A percentile compares a stretch with the other conserved stretches of the same genome.
These are phyloP conservation scores for Paralvinella palmiformis DNA, from an alignment of 1,140 invertebrate species.

Conservation along the genomic window DNA sequence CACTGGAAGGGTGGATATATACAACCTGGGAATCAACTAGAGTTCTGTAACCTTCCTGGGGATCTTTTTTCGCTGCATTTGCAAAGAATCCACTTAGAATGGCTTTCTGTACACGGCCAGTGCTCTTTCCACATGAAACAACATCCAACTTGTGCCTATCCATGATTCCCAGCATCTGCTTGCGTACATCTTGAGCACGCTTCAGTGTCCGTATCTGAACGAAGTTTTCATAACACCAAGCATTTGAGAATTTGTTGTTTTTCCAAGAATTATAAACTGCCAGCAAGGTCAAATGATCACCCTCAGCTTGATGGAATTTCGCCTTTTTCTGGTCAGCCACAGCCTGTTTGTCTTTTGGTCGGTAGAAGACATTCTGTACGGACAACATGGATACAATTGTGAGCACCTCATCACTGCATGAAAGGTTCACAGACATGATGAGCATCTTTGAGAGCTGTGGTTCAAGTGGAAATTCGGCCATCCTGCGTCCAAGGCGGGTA, in stretches of 20 bases:
- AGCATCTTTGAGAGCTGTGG: constrained; percentile 98
- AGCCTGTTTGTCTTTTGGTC: constrained; percentile 87
- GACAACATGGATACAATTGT: constrained; percentile 99
- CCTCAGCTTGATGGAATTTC: constrained; percentile 97
- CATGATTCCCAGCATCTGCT: constrained; percentile 97
- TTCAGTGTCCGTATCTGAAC: constrained; percentile 96
- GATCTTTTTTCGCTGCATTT: constrained; percentile 98
- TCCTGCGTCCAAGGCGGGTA: constrained; percentile 85
- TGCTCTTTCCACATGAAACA: constrained; percentile 92
- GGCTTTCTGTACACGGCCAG: constrained; percentile 91
- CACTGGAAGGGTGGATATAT: constrained; percentile 97
- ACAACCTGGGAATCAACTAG: constrained; percentile 97
- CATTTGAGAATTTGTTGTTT: constrained; percentile 97
- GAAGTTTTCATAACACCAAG: constrained; percentile 99
- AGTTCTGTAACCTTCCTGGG: constrained; percentile 96
- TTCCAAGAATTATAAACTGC: constrained; percentile 99
- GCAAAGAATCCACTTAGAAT: constrained; percentile 99
- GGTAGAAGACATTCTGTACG: constrained; percentile 98
- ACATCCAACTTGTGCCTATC: constrained; percentile 95
- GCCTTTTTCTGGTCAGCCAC: constrained; percentile 96
- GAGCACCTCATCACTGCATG: constrained; percentile 96
- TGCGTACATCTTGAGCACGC: constrained; percentile 94
- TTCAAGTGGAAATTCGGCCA: constrained; percentile 99
- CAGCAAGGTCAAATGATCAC: constrained; percentile 95
- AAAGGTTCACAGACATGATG: constrained; percentile 98